Percentiles rank a stretch among this genome's conserved stretches.
Conservation (phyloP, 2,888 invertebrate species). For the Xestia ashworthii region DNA sequence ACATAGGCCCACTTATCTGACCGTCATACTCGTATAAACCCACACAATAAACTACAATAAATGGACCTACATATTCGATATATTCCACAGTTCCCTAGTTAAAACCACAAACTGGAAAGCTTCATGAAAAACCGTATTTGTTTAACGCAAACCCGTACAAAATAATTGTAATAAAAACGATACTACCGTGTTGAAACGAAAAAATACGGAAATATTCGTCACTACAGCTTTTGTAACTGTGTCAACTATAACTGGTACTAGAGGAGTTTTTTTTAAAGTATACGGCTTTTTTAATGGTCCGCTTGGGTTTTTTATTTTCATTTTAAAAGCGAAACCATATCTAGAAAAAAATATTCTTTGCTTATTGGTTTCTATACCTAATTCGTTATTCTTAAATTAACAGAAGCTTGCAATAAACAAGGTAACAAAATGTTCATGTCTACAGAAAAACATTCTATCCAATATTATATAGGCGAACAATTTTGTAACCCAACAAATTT, state of each 20-base stretch:
- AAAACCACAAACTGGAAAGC: conserved; percentile 44
- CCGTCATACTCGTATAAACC: neutral
- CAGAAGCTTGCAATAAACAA: neutral
- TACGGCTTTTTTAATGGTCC: conserved; percentile 18
- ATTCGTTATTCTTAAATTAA: neutral
- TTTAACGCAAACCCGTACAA: conserved; percentile 21
- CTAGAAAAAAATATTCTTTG: neutral
- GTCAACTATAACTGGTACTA: conserved; percentile 16
- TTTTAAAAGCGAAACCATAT: neutral
- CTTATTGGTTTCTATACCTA: neutral
- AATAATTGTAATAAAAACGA: conserved; percentile 52
- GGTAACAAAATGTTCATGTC: neutral
- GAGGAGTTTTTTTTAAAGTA: neutral
- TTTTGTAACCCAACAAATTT: neutral
- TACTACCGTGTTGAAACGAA: conserved; percentile 20
- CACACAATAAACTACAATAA: neutral
- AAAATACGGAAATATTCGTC: conserved; percentile 27
- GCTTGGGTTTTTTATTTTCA: neutral
- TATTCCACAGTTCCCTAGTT: conserved; percentile 19
- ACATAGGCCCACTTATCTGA: neutral
- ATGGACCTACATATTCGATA: conserved; percentile 5
- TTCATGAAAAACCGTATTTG: conserved; percentile 45
- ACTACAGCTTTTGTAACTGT: conserved; percentile 17
- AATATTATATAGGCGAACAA: neutral
- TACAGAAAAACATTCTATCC: neutral